Conservation (phyloP, 30 jellyfish, hydroid and myxozoan species). For the Chrysaora quinquecirrha region DNA sequence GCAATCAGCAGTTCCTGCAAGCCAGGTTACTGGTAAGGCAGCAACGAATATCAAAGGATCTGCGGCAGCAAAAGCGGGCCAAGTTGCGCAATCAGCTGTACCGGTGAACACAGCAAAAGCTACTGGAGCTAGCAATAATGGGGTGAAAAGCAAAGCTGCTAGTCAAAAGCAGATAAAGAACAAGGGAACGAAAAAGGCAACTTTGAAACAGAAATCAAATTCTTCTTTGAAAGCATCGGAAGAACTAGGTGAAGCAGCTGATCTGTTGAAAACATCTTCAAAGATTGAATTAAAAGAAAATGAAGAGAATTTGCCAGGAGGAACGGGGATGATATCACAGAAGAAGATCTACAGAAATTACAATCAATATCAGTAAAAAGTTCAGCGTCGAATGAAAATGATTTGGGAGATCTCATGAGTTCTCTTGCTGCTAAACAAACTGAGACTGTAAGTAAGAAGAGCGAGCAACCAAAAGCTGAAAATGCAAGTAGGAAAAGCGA, state of each 20-base stretch:
- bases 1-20: background rate
- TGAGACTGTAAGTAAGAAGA: conserved; percentile 46
- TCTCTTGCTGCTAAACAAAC: conserved; percentile 26
- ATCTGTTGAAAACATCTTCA: conserved; percentile 68
- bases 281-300: conserved; percentile 62
- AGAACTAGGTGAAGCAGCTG: conserved; percentile 83
- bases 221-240: conserved; percentile 18
- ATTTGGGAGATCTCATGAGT: conserved; percentile 74
- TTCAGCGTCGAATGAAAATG: conserved; percentile 54
- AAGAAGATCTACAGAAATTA: conserved; percentile 71
- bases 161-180: too few relatives aligned
- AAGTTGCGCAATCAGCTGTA: too few relatives aligned
- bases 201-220: background rate
- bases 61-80: too few relatives aligned
- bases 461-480: conserved; percentile 6
- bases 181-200: background rate
- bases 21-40: background rate
- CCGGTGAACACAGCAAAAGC: too few relatives aligned
- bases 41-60: background rate
- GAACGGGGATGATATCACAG: conserved; percentile 78
- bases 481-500: conserved; percentile 62
- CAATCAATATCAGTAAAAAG: conserved; percentile 77
- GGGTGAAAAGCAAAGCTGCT: background rate
- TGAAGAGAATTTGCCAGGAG: conserved; percentile 81
- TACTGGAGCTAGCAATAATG: too few relatives aligned